These are phyloP conservation scores for Cremastobaeus sp. DNA, from an alignment of 2,888 invertebrate genomes.

Conservation along the genomic window DNA sequence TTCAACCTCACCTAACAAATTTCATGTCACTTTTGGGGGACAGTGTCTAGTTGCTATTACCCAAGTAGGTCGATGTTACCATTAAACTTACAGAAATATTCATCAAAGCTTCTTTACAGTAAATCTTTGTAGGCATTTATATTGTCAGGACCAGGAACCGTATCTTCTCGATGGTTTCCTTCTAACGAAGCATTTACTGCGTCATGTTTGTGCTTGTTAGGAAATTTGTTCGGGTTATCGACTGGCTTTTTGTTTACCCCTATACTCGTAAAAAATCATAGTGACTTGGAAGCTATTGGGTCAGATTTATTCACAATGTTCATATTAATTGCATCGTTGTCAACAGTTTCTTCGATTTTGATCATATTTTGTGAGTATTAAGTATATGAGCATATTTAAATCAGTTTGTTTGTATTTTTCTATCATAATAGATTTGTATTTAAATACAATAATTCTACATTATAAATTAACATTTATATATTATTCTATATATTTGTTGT, in stretches of 20 bases:
- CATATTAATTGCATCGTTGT: constrained; percentile 74
- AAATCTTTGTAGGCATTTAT: constrained; percentile 35
- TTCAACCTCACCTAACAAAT: constrained; percentile 81
- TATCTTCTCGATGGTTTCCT: constrained; percentile 86
- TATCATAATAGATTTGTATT: too few relatives aligned
- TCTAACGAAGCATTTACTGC: constrained; percentile 82
- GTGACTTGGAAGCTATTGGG: constrained; percentile 79
- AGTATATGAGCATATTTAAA: too few relatives aligned
- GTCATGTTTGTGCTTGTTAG: constrained; percentile 86
- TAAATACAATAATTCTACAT: too few relatives aligned
- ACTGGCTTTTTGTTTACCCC: constrained; percentile 86
- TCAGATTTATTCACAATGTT: constrained; percentile 71
- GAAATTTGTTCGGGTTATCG: constrained; percentile 86
- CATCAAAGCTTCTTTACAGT: too few relatives aligned
- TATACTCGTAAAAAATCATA: constrained; percentile 79
- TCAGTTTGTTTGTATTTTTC: too few relatives aligned
- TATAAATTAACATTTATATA: too few relatives aligned
- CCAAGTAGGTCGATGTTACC: constrained; percentile 59
- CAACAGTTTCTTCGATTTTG: constrained; percentile 80
- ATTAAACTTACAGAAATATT: too few relatives aligned
- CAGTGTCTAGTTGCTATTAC: constrained; percentile 80
- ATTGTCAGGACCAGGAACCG: constrained; percentile 80
- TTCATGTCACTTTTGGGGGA: constrained; percentile 81
- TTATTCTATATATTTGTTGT: too few relatives aligned
- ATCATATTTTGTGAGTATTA: constrained; percentile 79